Evolutionary conservation across 2,113 vertebrate genomes (phyloP), one percentile per base, ranked within the genome.

Genomic region (Hucho hucho): DNA sequence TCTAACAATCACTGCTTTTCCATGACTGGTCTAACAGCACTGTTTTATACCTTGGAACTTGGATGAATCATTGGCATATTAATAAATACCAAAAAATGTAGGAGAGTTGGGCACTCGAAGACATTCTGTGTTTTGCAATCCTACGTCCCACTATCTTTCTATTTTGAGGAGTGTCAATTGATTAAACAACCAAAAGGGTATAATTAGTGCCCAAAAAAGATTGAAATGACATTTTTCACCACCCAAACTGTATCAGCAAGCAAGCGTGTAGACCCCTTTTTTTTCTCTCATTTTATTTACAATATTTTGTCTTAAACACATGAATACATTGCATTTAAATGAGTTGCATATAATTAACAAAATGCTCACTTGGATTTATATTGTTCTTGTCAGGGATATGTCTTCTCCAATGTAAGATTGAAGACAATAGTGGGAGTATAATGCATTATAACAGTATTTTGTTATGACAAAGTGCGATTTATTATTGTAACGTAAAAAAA

Each of bases 381-480:
- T 70, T 81, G 73, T 81, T 78, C 70, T 78, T 72, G 80, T 83
- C 20, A 59, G 72, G 78, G 73, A 83, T 84, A 83, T 82, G 81
- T 81, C 82, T 81, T 80, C 79, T 84, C 78, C 73, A 81, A 85
- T 86, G 82, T 79, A 87, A 85, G 70, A 74, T 14, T 75, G 75
- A 70, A 75, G 83, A 83, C 73, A 79, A 81, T 80, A 82, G 82
- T 83, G 82, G 85, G 86, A 88, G 77, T 88, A 90, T 80, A 85
- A 91, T 80, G 89, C 85, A 75, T 82, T 89, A 84, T 80, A 85
- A 89, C 88, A 86, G 83, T 87, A 84, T 88, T 80, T 87, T 83
- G 81, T 91, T 89, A 88, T 84, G 86, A 93, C 88, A 92, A 94
- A 93, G 93, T 93, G 93, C 91, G 86, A 92, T 90, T 93, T 82